A percentile compares a stretch with the other conserved stretches of the same genome.
Conservation (phyloP, 2,797 vertebrate species). For the Halcyon chelicuti region DNA sequence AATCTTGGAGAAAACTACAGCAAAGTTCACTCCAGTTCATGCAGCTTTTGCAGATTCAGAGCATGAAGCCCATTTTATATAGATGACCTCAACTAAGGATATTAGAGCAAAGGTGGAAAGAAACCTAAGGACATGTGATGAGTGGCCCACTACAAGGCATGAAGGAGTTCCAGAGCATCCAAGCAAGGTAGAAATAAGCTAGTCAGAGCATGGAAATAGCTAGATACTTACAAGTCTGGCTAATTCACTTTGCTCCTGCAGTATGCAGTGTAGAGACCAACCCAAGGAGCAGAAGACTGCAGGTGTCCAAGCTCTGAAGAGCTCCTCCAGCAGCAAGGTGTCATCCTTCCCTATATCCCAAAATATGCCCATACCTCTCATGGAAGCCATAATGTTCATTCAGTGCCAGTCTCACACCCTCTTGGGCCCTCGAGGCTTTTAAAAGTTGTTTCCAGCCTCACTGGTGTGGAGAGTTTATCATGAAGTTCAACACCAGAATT, state of each 20-base stretch:
- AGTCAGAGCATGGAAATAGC: neutral
- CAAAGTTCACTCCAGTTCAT: neutral
- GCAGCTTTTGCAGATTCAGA: neutral
- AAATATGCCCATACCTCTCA: neutral
- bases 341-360: neutral
- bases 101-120: neutral
- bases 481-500: neutral
- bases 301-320: neutral
- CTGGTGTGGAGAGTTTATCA: neutral
- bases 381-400: neutral
- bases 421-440: neutral
- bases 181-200: accelerated
- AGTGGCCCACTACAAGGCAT: neutral
- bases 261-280: accelerated
- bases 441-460: neutral
- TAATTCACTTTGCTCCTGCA: neutral
- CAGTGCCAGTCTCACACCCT: neutral
- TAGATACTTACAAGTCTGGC: neutral
- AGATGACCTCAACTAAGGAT: neutral
- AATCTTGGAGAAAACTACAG: neutral
- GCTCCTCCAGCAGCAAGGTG: accelerated
- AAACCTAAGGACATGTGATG: neutral
- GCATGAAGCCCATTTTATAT: accelerated
- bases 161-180: neutral
- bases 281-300: neutral